Evolutionary conservation across 92 coral and sea anemone genomes (phyloP).

Genomic region (Ricordea florida): DNA sequence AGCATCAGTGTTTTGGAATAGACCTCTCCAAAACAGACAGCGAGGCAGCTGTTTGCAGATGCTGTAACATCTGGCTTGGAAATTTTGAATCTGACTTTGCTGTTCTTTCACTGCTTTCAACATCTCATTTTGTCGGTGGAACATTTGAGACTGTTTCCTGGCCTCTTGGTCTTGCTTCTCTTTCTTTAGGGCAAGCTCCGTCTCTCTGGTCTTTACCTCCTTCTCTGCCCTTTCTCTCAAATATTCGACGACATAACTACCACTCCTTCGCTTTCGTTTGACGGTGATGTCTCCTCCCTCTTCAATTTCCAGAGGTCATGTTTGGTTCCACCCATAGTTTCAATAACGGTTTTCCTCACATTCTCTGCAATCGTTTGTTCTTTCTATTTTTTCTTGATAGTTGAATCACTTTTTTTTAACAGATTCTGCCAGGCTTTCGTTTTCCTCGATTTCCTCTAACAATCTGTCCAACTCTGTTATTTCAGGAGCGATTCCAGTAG

Average conservation of each 20-base stretch:
- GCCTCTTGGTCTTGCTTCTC: conserved; percentile 24
- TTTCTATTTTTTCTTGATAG: no score
- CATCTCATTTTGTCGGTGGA: conserved; percentile 25
- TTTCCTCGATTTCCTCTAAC: no score
- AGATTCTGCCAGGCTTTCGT: background rate
- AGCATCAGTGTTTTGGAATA: background rate
- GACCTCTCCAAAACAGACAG: background rate
- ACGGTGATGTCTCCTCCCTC: background rate
- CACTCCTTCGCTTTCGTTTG: conserved; percentile 28
- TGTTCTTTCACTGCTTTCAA: conserved; percentile 19
- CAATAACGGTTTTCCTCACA: no score
- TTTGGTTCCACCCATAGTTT: background rate
- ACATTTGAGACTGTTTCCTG: conserved; percentile 10
- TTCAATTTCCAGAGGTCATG: background rate
- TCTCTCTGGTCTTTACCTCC: conserved; percentile 5
- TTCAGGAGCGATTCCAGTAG: no score
- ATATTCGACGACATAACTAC: conserved; percentile 10
- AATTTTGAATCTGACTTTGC: conserved; percentile 15
- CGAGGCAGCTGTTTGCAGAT: conserved; percentile 6
- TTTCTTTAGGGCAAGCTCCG: conserved; percentile 6
- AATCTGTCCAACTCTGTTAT: no score
- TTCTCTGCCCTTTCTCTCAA: conserved; percentile 1
- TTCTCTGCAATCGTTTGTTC: no score
- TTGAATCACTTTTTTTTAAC: background rate
- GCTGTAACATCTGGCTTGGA: conserved; percentile 25